Evolutionary conservation across 2,888 invertebrate genomes (phyloP), one percentile per base, ranked within the genome.

Genomic region (Latrodectus hesperus): DNA sequence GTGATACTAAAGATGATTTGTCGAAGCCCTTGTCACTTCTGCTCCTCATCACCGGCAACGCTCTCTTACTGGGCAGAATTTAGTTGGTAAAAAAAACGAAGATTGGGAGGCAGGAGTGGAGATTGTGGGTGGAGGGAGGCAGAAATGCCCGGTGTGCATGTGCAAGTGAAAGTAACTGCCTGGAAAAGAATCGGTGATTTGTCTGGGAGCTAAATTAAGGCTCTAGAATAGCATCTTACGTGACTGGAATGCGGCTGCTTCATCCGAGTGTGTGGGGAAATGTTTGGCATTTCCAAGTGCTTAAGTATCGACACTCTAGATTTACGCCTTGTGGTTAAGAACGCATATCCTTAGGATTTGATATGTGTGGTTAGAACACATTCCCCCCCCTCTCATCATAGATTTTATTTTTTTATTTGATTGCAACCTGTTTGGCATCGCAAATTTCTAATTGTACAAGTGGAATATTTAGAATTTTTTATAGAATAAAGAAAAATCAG

Each of bases 111-210:
- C 17, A 11, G 78, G 53, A 10, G 5, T 14, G 38, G 38, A 38
- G 6, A 38, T 38, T 38, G 38, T 38, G 38, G 4, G 38, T 6
- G 78, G 26, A 38, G 70, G 38, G 67, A 52, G 80, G 38, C 6
- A 38, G 38, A 38, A 38, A 38, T 38, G 38, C 38, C 38, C n/a
- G 60, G 64, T 11, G 9, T 60, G 82, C 67, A 78, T 74, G 84
- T 84, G 84, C 84, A 68, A 84, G 84, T 83, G 84, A 83, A 84
- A 88, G 88, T 88, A 88, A 84, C 88, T 71, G 88, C 88, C 79
- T 84, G 88, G 88, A 88, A 88, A 88, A 88, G 83, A 88, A 88
- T 79, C 84, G 88, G 75, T 80, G 88, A 88, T 88, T 88, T 88
- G 88, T 88, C 79, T 83, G 49, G 84, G 76, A 83, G 88, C 88